These are phyloP conservation scores for Dicerorhinus sumatrensis DNA, from an alignment of 2,113 vertebrate genomes.

Conservation along the genomic window DNA sequence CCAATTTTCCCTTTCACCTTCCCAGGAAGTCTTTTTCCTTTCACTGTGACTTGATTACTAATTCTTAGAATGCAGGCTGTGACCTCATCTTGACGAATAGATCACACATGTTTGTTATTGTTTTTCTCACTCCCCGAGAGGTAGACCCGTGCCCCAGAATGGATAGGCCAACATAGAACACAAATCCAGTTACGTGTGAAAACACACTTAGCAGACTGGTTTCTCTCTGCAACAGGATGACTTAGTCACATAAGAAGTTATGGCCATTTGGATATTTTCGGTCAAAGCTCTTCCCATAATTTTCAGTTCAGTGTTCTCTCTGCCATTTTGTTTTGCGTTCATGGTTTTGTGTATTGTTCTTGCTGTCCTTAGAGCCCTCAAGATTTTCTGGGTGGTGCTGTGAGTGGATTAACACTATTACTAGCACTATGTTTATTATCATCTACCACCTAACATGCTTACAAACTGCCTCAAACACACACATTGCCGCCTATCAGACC, in stretches of 20 bases:
- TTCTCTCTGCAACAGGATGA: constrained; percentile 45
- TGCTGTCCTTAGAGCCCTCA: constrained; percentile 61
- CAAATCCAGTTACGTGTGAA: constrained; percentile 73
- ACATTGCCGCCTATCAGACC: neutral
- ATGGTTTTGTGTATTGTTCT: neutral
- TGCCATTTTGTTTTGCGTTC: neutral
- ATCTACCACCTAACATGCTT: constrained; percentile 38
- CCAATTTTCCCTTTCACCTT: neutral
- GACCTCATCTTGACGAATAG: neutral
- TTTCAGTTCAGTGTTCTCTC: constrained; percentile 51
- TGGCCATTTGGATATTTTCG: constrained; percentile 67
- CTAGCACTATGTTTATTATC: neutral
- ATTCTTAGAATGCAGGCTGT: neutral
- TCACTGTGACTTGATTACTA: neutral
- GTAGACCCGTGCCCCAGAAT: neutral
- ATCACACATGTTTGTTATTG: neutral
- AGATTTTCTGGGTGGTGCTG: constrained; percentile 33
- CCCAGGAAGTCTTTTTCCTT: neutral
- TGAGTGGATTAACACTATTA: constrained; percentile 35
- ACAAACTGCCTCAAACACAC: constrained; percentile 53
- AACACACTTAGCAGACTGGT: constrained; percentile 56
- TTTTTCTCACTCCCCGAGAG: constrained; percentile 45
- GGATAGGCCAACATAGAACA: constrained; percentile 64
- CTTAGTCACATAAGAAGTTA: neutral
- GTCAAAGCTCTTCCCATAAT: constrained; percentile 57